These are phyloP conservation scores for Chrysotoxum bicinctum DNA, from an alignment of 2,888 invertebrate species.

Conservation along the genomic window DNA sequence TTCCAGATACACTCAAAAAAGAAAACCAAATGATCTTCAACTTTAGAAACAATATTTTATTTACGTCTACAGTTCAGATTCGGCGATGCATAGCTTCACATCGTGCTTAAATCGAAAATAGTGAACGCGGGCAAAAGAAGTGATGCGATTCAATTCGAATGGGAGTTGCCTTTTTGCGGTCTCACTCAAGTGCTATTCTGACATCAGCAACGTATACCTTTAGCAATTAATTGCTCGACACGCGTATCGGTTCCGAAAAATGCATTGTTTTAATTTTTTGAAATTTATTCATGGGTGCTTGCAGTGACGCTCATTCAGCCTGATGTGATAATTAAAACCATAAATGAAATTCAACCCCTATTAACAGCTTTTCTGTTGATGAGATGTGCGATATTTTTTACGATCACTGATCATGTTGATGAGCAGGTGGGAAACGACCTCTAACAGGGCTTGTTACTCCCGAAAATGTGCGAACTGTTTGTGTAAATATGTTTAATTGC, in stretches of 20 bases:
- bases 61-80: conserved; percentile 68
- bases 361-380: conserved; percentile 34
- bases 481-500: conserved; percentile 52
- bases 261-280: not conserved
- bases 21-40: conserved; percentile 42
- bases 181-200: conserved; percentile 8
- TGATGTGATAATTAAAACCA: conserved; percentile 55
- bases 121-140: conserved; percentile 42
- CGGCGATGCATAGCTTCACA: conserved; percentile 69
- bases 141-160: not conserved
- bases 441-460: conserved; percentile 8
- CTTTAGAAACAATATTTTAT: conserved; percentile 50
- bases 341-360: conserved; percentile 43
- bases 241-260: not conserved
- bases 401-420: conserved; percentile 48
- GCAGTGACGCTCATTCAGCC: not conserved
- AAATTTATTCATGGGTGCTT: conserved; percentile 14
- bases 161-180: not conserved
- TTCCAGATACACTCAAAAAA: conserved; percentile 29
- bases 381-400: conserved; percentile 29
- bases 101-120: conserved; percentile 49
- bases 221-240: not conserved
- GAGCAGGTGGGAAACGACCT: conserved; percentile 52
- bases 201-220: not conserved
- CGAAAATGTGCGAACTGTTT: conserved; percentile 45